Conservation (phyloP, 2,797 vertebrate species). For the Phrynocephalus forsythii region DNA sequence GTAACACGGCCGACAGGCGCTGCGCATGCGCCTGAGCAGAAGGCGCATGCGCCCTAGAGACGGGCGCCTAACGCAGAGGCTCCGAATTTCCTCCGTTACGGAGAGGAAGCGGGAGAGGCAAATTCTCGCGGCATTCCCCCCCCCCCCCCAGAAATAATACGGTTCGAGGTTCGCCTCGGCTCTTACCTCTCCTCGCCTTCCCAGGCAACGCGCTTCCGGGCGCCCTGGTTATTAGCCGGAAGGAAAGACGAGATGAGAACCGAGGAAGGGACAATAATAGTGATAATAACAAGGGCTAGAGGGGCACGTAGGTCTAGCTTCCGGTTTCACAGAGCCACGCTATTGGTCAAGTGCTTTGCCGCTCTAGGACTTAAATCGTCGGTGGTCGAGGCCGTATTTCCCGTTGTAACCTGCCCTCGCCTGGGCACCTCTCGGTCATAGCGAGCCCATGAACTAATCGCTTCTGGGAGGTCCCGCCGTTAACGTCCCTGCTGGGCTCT, state of each 20-base stretch:
- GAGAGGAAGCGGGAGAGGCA: too few relatives aligned
- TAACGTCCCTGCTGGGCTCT: too few relatives aligned
- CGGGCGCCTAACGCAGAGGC: too few relatives aligned
- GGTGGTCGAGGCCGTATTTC: too few relatives aligned
- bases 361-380: not conserved
- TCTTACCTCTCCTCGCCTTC: not conserved
- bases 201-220: not conserved
- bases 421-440: too few relatives aligned
- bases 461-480: too few relatives aligned
- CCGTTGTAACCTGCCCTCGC: too few relatives aligned
- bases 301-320: not conserved
- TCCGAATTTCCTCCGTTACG: not conserved
- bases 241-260: not conserved
- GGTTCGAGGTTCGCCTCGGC: too few relatives aligned
- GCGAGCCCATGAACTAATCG: too few relatives aligned
- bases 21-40: not conserved
- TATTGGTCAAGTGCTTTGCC: not conserved
- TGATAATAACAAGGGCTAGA: rapidly evolving
- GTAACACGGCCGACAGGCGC: too few relatives aligned
- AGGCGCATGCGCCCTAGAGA: not conserved
- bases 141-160: too few relatives aligned
- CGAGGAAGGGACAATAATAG: not conserved
- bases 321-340: not conserved
- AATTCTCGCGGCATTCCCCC: too few relatives aligned
- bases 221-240: constrained; percentile 19